Evolutionary conservation across 2,113 vertebrate genomes (phyloP), one percentile per base, ranked within the genome.

Genomic region (Chlamydotis undulata): DNA sequence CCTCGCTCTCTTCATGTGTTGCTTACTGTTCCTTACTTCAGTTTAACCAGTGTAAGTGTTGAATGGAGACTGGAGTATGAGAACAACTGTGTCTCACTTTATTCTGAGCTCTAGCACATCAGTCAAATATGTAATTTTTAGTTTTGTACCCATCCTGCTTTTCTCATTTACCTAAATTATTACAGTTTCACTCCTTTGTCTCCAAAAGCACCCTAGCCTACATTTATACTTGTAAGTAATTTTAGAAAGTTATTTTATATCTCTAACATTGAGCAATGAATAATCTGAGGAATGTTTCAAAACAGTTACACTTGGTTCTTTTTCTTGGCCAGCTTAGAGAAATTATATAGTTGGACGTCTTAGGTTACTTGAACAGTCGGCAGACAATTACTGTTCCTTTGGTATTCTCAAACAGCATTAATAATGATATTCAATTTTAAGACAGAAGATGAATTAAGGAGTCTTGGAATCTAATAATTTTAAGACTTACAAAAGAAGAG

Each of bases 1-100:
- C 35, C 43, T 67, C 71, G 6, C 12, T 84, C 22, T 69, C 0
- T 50, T 65, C 10, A 28, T 0, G 0, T 59, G 25, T 39, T 47
- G 16, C 13, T 78, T 82, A 28, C 17, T 4, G 4, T 21, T 56
- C 24, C 14, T 17, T 49, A 39, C 29, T 78, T 53, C 29, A 71
- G 14, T 31, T 10, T 39, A 31, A 2, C 6, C 17, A 41, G 17
- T 45, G 4, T 29, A 39, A 35, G 14, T 53, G 25, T 19, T 21
- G 56, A 33, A 12, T 43, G 22, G 16, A 80, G 81, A n/a, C 9
- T 68, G 45, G 19, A 68, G 6, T 45, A 24, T 59, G 8, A 68
- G 68, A 31, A 35, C 67, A 59, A 26, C 1, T 10, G 4, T 24
- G 1, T 14, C 50, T 77, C 6, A 2, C 39, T 45, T 56, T 69